A percentile compares a stretch with the other conserved stretches of the same genome.
phyloP scores from a whole-genome alignment of 2,113 vertebrate genomes.

The Rhegmatorhina hoffmannsi region DNA sequence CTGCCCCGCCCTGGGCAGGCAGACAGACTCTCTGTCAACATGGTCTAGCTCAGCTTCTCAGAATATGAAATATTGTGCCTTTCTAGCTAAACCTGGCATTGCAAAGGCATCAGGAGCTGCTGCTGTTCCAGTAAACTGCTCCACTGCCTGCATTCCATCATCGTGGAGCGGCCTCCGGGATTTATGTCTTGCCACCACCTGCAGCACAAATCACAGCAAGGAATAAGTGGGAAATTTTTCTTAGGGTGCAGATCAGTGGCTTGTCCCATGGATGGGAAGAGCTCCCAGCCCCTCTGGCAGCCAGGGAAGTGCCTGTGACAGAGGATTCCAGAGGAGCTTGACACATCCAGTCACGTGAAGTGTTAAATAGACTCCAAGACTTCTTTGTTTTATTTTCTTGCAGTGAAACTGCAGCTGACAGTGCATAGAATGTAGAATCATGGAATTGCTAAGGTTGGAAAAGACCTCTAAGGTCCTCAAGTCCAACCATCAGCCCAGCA shows the following conservation, averaged over 20 bases:
- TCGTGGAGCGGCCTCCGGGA: conserved; percentile 18
- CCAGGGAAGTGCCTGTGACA: background rate
- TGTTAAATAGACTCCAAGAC: background rate
- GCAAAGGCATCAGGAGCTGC: conserved; percentile 9
- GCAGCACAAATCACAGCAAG: background rate
- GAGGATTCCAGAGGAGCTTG: background rate
- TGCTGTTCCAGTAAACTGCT: conserved; percentile 50
- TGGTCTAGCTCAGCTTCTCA: background rate
- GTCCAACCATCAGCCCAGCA: background rate
- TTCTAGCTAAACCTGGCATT: conserved; percentile 13
- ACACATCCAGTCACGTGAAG: background rate
- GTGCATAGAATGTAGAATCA: background rate
- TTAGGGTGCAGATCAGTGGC: background rate
- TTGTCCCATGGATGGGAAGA: background rate
- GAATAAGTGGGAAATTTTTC: background rate
- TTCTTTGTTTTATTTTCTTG: background rate
- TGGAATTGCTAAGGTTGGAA: background rate
- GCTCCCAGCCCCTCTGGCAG: background rate
- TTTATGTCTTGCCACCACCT: conserved; percentile 22
- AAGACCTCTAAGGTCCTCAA: background rate
- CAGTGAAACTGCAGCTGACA: background rate
- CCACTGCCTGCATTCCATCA: background rate
- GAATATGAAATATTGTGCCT: conserved; percentile 14
- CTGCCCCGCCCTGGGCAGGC: conserved; percentile 41
- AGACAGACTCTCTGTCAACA: conserved; percentile 52